These are phyloP conservation scores for Patella ulyssiponensis DNA, from an alignment of 2,888 invertebrate species.

Conservation along the genomic window DNA sequence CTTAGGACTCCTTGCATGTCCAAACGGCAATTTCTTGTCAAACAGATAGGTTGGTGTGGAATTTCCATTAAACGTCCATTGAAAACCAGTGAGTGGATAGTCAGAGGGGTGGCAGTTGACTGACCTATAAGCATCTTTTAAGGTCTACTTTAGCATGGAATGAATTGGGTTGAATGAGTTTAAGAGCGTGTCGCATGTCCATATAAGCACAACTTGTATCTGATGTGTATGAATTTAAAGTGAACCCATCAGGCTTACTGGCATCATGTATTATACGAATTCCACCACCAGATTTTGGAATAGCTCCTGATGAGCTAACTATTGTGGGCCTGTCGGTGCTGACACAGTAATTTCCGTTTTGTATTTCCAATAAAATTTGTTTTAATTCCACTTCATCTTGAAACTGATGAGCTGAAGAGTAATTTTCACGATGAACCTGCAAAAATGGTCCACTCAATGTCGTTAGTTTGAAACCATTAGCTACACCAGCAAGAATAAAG, in stretches of 20 bases:
- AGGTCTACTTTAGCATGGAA: conserved; percentile 9
- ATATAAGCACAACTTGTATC: conserved; percentile 14
- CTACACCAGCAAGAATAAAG: background rate
- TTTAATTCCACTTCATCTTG: conserved; percentile 1
- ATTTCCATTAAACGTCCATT: conserved; percentile 6
- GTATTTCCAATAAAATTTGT: background rate
- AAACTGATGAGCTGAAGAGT: background rate
- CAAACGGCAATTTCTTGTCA: background rate
- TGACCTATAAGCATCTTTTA: background rate
- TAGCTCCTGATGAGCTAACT: background rate
- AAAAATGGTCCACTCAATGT: background rate
- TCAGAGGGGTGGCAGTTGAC: background rate
- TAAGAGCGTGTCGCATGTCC: background rate
- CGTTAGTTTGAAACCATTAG: background rate
- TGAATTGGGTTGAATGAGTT: background rate
- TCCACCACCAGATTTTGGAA: background rate
- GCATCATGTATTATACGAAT: conserved; percentile 12
- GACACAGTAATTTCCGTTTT: background rate
- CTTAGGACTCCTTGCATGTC: background rate
- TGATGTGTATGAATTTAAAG: background rate
- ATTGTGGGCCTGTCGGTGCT: background rate
- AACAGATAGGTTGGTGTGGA: background rate
- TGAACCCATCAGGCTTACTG: background rate
- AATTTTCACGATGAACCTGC: background rate
- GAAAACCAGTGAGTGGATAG: background rate